Evolutionary conservation across 2,888 invertebrate species (phyloP).

Genomic region (Limnephilus rhombicus): DNA sequence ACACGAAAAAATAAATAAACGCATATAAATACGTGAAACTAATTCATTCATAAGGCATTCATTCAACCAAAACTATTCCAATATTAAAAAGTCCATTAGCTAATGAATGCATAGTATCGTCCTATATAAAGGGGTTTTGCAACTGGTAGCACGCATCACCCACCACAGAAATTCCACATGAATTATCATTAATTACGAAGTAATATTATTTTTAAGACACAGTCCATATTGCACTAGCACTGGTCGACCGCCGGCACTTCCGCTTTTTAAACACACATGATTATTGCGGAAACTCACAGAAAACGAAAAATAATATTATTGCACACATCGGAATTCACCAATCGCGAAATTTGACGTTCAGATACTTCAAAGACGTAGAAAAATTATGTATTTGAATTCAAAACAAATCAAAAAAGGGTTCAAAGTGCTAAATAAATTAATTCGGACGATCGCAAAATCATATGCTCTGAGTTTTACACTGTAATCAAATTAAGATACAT

Average conservation of each 20-base stretch:
- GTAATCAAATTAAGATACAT: no score
- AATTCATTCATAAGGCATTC: neutral
- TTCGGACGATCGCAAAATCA: no score
- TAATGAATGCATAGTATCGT: conserved; percentile 19
- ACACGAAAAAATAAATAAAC: neutral
- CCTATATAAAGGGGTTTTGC: conserved; percentile 19
- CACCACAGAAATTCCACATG: conserved; percentile 32
- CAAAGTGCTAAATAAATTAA: neutral
- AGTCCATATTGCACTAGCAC: conserved; percentile 17
- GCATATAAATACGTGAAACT: neutral
- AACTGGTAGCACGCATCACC: conserved; percentile 35
- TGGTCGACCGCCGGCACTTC: conserved; percentile 14
- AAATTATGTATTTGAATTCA: neutral
- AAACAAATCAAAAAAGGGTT: neutral
- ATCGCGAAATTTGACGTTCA: neutral
- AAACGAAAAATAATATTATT: neutral
- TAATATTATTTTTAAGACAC: neutral
- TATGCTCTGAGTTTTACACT: no score
- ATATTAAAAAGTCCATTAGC: conserved; percentile 22
- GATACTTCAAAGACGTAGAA: neutral
- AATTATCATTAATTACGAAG: conserved; percentile 18
- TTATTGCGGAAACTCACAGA: conserved; percentile 27
- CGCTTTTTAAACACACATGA: conserved; percentile 2
- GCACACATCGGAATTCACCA: neutral
- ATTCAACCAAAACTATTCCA: conserved; percentile 12